These are phyloP conservation scores for Leptosomus discolor DNA, from an alignment of 2,113 vertebrate species.

Conservation along the genomic window DNA sequence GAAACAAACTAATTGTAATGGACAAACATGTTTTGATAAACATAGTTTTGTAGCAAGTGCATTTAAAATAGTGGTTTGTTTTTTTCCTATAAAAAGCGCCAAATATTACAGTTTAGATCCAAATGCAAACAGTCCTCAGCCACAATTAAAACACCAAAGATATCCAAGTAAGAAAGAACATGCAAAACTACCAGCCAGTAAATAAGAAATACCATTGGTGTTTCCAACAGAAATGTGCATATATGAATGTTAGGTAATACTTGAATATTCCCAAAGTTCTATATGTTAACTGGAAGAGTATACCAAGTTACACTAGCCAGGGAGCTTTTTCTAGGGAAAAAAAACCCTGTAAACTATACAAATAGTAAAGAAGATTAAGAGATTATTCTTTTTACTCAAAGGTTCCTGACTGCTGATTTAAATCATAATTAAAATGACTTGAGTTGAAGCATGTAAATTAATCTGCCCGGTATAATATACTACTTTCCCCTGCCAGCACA, in stretches of 20 bases:
- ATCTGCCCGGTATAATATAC: background rate
- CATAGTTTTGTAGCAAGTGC: background rate
- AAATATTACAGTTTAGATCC: background rate
- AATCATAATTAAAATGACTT: background rate
- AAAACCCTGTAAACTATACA: background rate
- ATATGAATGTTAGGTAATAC: background rate
- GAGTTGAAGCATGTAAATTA: background rate
- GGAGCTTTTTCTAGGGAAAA: background rate
- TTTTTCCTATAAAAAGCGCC: background rate
- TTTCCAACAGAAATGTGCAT: background rate
- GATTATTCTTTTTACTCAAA: background rate
- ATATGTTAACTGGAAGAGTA: background rate
- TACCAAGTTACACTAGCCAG: background rate
- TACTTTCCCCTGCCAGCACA: rapidly evolving
- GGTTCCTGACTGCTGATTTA: background rate
- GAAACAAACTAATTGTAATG: background rate
- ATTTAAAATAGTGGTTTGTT: background rate
- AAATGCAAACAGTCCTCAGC: background rate
- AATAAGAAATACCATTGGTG: background rate
- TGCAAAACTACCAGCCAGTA: background rate
- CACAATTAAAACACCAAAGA: background rate
- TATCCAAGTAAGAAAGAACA: background rate
- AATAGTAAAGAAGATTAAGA: background rate
- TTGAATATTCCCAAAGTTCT: background rate
- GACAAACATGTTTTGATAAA: background rate